phyloP scores from a whole-genome alignment of 2,113 vertebrate genomes.

The Prolemur simus region DNA sequence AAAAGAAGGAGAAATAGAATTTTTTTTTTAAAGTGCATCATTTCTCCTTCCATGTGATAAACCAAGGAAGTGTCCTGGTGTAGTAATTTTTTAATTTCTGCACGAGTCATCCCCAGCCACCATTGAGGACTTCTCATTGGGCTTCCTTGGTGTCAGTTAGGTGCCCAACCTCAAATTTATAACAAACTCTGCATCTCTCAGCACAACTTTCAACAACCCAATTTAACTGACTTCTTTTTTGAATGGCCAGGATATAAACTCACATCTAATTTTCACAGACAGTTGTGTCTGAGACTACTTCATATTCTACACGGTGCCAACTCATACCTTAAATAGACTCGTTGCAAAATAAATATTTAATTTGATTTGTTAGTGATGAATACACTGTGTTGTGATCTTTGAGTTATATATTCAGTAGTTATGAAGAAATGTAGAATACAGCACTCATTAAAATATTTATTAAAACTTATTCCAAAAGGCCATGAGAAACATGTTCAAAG shows the following conservation, averaged over 20 bases:
- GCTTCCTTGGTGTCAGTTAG: too few relatives aligned
- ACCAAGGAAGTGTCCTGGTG: background rate
- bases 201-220: background rate
- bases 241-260: background rate
- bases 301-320: background rate
- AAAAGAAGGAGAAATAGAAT: background rate
- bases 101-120: background rate
- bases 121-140: background rate
- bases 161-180: background rate
- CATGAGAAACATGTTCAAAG: background rate
- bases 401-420: slow-evolving; percentile 1
- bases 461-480: background rate
- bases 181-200: background rate
- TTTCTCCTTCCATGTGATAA: background rate
- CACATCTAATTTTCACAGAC: background rate
- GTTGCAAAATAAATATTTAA: background rate
- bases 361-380: background rate
- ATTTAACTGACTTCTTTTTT: background rate
- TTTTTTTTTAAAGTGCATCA: background rate
- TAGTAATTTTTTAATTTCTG: background rate
- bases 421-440: background rate
- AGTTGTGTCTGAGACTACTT: background rate
- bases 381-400: background rate
- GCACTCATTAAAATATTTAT: slow-evolving; percentile 4
- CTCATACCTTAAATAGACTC: background rate